A percentile compares a stretch with the other conserved stretches of the same genome.
These are phyloP conservation scores for Trissolcus japonicus DNA, from an alignment of 2,888 invertebrate species.

Conservation along the genomic window DNA sequence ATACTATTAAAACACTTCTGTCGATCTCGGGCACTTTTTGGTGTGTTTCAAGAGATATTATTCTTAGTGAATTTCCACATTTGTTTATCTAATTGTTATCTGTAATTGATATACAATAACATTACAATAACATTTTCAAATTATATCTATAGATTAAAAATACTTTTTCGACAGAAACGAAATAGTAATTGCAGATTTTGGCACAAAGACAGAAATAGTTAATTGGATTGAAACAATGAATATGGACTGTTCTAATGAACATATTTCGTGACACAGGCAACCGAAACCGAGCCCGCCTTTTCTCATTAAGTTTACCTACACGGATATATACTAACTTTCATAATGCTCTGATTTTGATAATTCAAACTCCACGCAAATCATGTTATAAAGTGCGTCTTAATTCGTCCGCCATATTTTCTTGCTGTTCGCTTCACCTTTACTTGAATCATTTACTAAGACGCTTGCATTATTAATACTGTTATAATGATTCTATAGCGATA, in stretches of 20 bases:
- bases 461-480: constrained; percentile 37
- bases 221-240: constrained; percentile 1
- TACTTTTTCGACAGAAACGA: no score
- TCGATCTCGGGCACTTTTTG: no score
- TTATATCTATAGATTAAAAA: no score
- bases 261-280: constrained; percentile 12
- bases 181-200: not conserved
- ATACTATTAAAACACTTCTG: no score
- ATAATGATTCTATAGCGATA: constrained; percentile 23
- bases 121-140: no score
- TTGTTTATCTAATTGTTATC: no score
- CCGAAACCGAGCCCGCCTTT: not conserved
- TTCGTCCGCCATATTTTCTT: constrained; percentile 33
- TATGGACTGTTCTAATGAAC: constrained; percentile 5
- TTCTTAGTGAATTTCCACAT: no score
- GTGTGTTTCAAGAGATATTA: no score
- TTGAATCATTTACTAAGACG: constrained; percentile 35
- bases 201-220: not conserved
- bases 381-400: constrained; percentile 21
- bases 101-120: no score
- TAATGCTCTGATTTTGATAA: constrained; percentile 35
- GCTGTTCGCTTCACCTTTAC: constrained; percentile 31
- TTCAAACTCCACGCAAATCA: constrained; percentile 34
- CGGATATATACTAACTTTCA: not conserved
- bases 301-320: constrained; percentile 5